Evolutionary conservation across 2,797 vertebrate species (phyloP), one percentile per base, ranked within the genome.

Genomic region (Lacerta bilineata): DNA sequence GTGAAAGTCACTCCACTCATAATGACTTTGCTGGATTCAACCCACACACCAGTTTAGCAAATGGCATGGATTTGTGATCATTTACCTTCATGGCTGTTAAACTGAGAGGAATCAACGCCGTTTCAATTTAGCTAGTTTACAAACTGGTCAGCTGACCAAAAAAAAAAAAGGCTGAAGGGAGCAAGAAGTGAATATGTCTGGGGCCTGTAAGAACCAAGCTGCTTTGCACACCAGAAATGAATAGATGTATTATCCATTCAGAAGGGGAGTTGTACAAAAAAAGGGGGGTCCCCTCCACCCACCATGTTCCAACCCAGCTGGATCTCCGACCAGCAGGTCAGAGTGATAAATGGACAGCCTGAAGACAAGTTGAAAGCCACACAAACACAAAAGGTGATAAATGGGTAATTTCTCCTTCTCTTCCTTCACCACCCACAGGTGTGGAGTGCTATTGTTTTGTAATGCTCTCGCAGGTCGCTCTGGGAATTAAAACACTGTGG

Each of bases 301-400:
- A 85, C 13, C 39, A 36, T 4, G 33, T 68, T 61, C 39, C 55
- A 84, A 72, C 13, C 77, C 82, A 85, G n/a, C 69, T 15, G 33
- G 76, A 80, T 89, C 77, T 84, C 68, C 74, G 75, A 80, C 77
- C 88, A 89, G 8, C 23, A 64, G 55, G n/a, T 23, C 6, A 84
- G 27, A 74, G 43, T 85, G 69, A 89, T 36, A 46, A 89, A 89
- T 89, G 55, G 23, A 25, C 50, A 55, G 50, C 9, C 27, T 80
- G 50, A 55, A 55, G 50, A 55, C 50, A 55, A 55, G 50, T 55
- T 15, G 50, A 55, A 55, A 13, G 50, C 50, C 3, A 55, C 50
- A 55, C 50, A 55, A 55, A 55, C 50, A 55, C 50, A 55, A 55
- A 55, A 55, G 50, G 13, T 55, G 50, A 55, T 72, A 74, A 41